Conservation (phyloP, 2,888 invertebrate genomes). For the Hypercompe scribonia region DNA sequence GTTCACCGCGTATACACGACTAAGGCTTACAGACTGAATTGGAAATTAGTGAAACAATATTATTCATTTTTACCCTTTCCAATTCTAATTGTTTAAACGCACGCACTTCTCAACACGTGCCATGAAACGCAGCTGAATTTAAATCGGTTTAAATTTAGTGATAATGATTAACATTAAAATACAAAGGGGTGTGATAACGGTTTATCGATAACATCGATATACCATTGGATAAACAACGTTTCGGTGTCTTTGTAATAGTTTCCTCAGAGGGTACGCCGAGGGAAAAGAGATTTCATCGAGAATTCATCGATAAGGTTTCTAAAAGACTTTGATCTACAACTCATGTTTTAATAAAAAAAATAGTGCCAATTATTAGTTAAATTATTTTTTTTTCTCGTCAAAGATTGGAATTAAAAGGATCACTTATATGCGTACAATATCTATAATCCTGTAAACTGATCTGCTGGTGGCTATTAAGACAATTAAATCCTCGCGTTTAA, state of each 20-base stretch:
- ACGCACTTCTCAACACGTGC: conserved; percentile 78
- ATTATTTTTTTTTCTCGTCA: background rate
- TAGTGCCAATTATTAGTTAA: too few relatives aligned
- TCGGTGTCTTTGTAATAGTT: conserved; percentile 37
- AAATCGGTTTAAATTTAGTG: conserved; percentile 68
- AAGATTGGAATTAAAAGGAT: background rate
- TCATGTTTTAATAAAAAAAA: background rate
- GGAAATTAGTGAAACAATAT: conserved; percentile 76
- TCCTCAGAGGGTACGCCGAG: conserved; percentile 38
- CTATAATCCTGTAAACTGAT: background rate
- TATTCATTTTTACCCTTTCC: conserved; percentile 81
- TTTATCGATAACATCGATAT: conserved; percentile 59
- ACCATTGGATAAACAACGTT: conserved; percentile 48
- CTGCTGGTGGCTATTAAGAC: background rate
- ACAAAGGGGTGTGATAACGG: conserved; percentile 69
- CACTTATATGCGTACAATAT: background rate
- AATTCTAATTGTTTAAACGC: conserved; percentile 78
- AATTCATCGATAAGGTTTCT: conserved; percentile 36
- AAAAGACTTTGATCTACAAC: conserved; percentile 27
- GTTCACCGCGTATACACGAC: conserved; percentile 82
- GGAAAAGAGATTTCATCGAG: conserved; percentile 33
- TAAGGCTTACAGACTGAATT: conserved; percentile 77
- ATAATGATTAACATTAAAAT: conserved; percentile 65
- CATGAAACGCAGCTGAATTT: conserved; percentile 70
- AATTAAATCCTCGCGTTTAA: background rate